Base-by-base conservation (phyloP, 2,113 vertebrate species). In the Stigmatopora nigra region DNA sequence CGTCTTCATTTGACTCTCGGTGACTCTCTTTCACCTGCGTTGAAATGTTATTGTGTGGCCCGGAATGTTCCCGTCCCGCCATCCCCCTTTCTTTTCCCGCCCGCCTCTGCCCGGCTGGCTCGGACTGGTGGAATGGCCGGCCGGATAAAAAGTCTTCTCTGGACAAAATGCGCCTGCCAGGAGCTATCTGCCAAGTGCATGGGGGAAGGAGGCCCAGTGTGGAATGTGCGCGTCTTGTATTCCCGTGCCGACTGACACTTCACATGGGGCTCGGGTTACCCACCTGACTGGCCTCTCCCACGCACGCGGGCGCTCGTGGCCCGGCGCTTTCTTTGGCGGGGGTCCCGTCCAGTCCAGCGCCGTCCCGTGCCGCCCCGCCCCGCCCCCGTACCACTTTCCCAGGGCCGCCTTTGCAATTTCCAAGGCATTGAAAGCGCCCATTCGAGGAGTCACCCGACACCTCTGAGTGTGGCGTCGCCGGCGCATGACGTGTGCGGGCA, bases 221-320 rank as follows among this genome's bases (percentile, higher is more conserved):
- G 67, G 75, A 78, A 76, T 73, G 64, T 63, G 68, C 66, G 68
- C 8, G 10, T 70, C 59, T 61, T 71, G 65, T 77, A 68, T 72
- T 82, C 73, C 62, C 41, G 63, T 62, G 70, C 65, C 75, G 9
- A 63, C 68, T 68, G 70, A 68, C 65, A 12, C 77, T 87, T 87
- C 87, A 85, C 87, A 87, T 86, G 85, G 68, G 48, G 84, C 70
- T 88, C 75, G 3, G 22, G 78, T 88, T 87, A 85, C 86, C 16
- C 20, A 61, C 64, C 70, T 52, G 76, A 74, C 44, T 62, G 56
- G 67, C 60, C 63, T 55, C 74, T 79, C 77, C 79, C 80, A 77
- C 52, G 52, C 52, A 20, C 73, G 71, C 79, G 6, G 9, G 38
- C n/a, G 49, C 22, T 64, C 20, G 22, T 22, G 22, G 51, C 17